A percentile compares a stretch with the other conserved stretches of the same genome.
Conservation (phyloP, 2,888 invertebrate genomes). For the Amblyjoppa proteus region DNA sequence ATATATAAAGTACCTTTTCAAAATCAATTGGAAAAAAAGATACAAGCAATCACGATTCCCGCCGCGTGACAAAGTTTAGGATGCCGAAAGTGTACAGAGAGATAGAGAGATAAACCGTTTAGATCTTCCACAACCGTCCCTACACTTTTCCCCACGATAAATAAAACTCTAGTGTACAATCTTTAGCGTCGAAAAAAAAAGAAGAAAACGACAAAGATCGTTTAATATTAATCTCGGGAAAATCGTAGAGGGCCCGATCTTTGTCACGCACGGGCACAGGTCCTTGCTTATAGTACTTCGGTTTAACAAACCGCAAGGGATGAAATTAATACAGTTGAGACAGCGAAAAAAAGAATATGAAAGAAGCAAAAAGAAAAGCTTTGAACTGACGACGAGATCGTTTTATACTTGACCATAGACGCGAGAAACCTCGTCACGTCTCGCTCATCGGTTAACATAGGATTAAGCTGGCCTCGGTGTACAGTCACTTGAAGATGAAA, state of each 20-base stretch:
- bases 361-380: slow-evolving; percentile 6
- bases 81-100: slow-evolving; percentile 15
- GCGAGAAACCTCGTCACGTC: slow-evolving; percentile 32
- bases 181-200: background rate
- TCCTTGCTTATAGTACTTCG: slow-evolving; percentile 44
- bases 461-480: slow-evolving; percentile 65
- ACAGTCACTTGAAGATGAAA: slow-evolving; percentile 48
- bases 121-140: background rate
- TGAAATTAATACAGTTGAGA: slow-evolving; percentile 33
- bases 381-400: slow-evolving; percentile 51
- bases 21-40: slow-evolving; percentile 30
- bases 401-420: slow-evolving; percentile 49
- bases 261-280: slow-evolving; percentile 51
- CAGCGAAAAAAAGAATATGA: slow-evolving; percentile 5
- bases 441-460: slow-evolving; percentile 58
- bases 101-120: background rate
- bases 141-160: background rate
- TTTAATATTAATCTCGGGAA: background rate
- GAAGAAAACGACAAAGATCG: background rate
- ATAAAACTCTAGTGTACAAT: slow-evolving; percentile 15
- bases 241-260: slow-evolving; percentile 16
- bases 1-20: slow-evolving; percentile 50
- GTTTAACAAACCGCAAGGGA: slow-evolving; percentile 29
- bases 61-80: slow-evolving; percentile 52
- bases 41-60: slow-evolving; percentile 16